Evolutionary conservation across 2,113 vertebrate genomes (phyloP).

Genomic region (Riparia riparia): DNA sequence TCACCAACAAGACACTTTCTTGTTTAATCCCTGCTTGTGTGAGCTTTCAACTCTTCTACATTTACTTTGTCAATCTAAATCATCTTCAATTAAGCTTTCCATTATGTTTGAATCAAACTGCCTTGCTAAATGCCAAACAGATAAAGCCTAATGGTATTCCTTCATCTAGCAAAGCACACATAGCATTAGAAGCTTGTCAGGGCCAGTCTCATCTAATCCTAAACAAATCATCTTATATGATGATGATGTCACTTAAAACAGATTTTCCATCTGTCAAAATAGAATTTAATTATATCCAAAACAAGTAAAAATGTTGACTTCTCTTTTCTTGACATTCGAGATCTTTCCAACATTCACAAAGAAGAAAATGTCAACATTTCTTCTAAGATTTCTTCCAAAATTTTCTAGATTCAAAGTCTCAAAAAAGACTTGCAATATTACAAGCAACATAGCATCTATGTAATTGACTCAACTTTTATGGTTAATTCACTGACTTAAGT

Average conservation of each 20-base stretch:
- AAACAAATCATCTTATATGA: not conserved
- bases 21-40: not conserved
- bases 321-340: not conserved
- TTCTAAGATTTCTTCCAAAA: not conserved
- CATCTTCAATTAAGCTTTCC: not conserved
- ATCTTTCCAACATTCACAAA: not conserved
- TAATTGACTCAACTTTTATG: not conserved
- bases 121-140: not conserved
- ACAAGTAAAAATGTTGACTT: not conserved
- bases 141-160: not conserved
- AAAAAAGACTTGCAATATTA: not conserved
- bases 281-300: not conserved
- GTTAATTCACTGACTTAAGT: not conserved
- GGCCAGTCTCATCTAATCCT: not conserved
- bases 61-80: not conserved
- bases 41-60: not conserved
- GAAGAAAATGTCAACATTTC: not conserved
- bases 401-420: not conserved
- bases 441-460: not conserved
- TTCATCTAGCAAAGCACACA: not conserved
- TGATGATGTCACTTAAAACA: not conserved
- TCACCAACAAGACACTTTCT: not conserved
- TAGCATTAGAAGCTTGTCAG: not conserved
- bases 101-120: not conserved
- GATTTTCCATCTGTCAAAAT: not conserved